Percentiles rank a stretch among this genome's conserved stretches.
Conservation (phyloP, 1,140 invertebrate species). For the Medauroidea extradentata region DNA sequence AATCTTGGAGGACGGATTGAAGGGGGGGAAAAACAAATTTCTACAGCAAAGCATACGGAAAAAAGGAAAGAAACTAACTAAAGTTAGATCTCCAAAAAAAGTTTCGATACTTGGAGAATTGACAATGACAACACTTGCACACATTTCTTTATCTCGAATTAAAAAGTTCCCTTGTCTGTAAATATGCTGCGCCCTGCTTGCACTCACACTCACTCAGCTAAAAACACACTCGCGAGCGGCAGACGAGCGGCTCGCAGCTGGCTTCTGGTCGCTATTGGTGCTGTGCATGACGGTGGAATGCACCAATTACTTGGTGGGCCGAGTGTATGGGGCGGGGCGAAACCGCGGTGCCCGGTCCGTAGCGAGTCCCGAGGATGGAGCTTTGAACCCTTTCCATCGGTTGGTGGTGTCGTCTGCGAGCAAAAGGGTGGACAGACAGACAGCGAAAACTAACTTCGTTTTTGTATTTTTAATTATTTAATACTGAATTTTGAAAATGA, state of each 20-base stretch:
- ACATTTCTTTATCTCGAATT: slow-evolving; percentile 2
- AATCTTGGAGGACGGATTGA: too few relatives aligned
- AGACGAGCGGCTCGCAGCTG: neutral
- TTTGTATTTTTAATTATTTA: too few relatives aligned
- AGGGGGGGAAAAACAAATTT: too few relatives aligned
- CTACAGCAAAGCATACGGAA: too few relatives aligned
- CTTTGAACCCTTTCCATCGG: slow-evolving; percentile 16
- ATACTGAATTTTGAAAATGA: too few relatives aligned
- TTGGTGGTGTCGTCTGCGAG: slow-evolving; percentile 9
- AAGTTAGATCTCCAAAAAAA: too few relatives aligned
- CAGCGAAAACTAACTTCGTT: slow-evolving; percentile 6
- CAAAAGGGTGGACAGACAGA: slow-evolving; percentile 10
- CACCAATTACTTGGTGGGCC: slow-evolving; percentile 11
- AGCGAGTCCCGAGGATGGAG: slow-evolving; percentile 1
- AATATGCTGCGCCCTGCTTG: neutral
- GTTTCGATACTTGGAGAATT: neutral
- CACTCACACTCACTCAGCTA: neutral
- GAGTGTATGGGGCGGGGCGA: slow-evolving; percentile 13
- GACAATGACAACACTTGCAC: neutral
- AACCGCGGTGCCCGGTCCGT: slow-evolving; percentile 2
- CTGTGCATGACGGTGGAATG: neutral
- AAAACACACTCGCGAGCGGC: neutral
- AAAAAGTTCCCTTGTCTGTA: neutral
- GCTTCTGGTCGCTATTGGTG: slow-evolving; percentile 6
- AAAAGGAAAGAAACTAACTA: too few relatives aligned